Evolutionary conservation across 92 coral and sea anemone species (phyloP), one percentile per base, ranked within the genome.

Genomic region (Desmophyllum pertusum): DNA sequence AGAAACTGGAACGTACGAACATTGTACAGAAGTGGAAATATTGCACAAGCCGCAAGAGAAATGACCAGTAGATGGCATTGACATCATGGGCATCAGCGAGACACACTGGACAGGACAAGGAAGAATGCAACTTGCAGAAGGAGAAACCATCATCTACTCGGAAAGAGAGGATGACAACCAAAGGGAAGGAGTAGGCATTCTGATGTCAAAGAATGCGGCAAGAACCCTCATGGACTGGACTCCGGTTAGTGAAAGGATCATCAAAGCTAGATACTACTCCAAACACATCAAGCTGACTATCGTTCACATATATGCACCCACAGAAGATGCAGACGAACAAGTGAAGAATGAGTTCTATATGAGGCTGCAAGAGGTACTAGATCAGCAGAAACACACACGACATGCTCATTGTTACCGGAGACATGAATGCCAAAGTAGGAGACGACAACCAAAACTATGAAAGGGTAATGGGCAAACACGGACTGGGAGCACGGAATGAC

Each of bases 1-100:
- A 84, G 93, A 5, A 85, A 85, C 43, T 89, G 90, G 86, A 85
- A 86, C 41, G 90, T 75, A 14, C 21, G 88, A 13, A 81, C 90
- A 35, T 8, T 46, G 10, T 46, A 46, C 51, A 8, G 18, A 46
- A 46, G 51, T 46, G 51, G 51, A 13, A 46, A 46, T n/a, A n/a
- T n/a, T n/a, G n/a, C n/a, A n/a, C n/a, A n/a, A n/a, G n/a, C n/a
- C n/a, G n/a, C n/a, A n/a, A 46, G 10, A 46, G 10, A 46, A 2
- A 46, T 0, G 51, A 46, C 10, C 14, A 46, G 51, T 13, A 46
- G 15, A 46, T n/a, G 13, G 51, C 15, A 46, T 46, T 4, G 13
- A 46, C 51, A 10, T 46, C 51, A 5, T 7, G 50, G 51, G 18
- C 51, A 10, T 46, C 51, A 46, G 51, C 10, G 51, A 46, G 15